Conservation (phyloP, 2,888 invertebrate genomes). For the Cepaea hortensis region DNA sequence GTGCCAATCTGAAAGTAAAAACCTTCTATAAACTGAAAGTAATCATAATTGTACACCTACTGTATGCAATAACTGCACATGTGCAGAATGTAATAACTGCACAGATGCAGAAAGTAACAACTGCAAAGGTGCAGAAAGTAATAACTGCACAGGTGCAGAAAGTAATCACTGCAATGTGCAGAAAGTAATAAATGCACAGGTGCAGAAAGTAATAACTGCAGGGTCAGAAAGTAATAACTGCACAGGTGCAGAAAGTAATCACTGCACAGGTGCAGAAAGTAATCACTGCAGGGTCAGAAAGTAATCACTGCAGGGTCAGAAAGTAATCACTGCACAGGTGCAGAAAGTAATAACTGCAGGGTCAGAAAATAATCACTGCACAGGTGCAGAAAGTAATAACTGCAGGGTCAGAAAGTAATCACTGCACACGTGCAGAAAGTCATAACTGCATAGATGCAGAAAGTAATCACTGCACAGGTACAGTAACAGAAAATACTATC, state of each 20-base stretch:
- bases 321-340: too few relatives aligned
- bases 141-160: neutral
- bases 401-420: neutral
- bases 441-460: neutral
- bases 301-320: neutral
- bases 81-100: neutral
- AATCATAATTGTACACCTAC: neutral
- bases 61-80: neutral
- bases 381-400: too few relatives aligned
- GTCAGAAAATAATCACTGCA: neutral
- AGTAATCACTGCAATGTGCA: neutral
- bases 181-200: neutral
- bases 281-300: neutral
- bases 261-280: neutral
- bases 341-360: neutral
- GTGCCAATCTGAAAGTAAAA: constrained; percentile 81
- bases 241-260: too few relatives aligned
- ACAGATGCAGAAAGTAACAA: neutral
- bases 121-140: neutral
- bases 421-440: too few relatives aligned
- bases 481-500: too few relatives aligned
- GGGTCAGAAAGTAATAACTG: neutral
- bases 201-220: too few relatives aligned
- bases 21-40: neutral
- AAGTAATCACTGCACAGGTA: neutral